phyloP scores from a whole-genome alignment of 2,113 vertebrate genomes.

The Labeo catla region DNA sequence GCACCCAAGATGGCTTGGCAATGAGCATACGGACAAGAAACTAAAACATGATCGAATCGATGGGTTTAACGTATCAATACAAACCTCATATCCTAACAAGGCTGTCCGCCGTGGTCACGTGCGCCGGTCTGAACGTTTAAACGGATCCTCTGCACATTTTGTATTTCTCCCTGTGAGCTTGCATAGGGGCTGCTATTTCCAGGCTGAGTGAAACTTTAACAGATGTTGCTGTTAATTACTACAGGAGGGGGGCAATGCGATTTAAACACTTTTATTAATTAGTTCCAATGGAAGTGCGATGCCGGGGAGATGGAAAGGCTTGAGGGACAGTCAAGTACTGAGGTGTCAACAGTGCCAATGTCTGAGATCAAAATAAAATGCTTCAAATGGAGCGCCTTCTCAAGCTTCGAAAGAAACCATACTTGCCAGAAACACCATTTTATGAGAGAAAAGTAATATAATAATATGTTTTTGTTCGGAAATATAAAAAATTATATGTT shows the following conservation, averaged over 20 bases:
- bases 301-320: slow-evolving; percentile 43
- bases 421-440: neutral
- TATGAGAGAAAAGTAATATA: neutral
- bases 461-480: neutral
- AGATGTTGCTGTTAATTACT: slow-evolving; percentile 61
- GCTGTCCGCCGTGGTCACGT: neutral
- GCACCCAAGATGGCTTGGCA: slow-evolving; percentile 4
- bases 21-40: slow-evolving; percentile 25
- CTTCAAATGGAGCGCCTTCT: slow-evolving; percentile 28
- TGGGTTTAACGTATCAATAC: neutral
- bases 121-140: neutral
- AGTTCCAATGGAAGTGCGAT: slow-evolving; percentile 57
- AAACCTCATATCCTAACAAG: slow-evolving; percentile 30
- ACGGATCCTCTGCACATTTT: slow-evolving; percentile 18
- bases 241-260: slow-evolving; percentile 54
- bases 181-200: slow-evolving; percentile 43
- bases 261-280: slow-evolving; percentile 62
- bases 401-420: neutral
- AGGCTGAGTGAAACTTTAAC: slow-evolving; percentile 56
- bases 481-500: neutral
- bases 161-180: slow-evolving; percentile 37
- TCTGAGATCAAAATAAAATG: slow-evolving; percentile 54
- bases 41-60: slow-evolving; percentile 10
- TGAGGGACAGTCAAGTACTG: slow-evolving; percentile 50
- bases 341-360: slow-evolving; percentile 49